Conservation (phyloP, 2,888 invertebrate genomes). For the Erebia epiphron region DNA sequence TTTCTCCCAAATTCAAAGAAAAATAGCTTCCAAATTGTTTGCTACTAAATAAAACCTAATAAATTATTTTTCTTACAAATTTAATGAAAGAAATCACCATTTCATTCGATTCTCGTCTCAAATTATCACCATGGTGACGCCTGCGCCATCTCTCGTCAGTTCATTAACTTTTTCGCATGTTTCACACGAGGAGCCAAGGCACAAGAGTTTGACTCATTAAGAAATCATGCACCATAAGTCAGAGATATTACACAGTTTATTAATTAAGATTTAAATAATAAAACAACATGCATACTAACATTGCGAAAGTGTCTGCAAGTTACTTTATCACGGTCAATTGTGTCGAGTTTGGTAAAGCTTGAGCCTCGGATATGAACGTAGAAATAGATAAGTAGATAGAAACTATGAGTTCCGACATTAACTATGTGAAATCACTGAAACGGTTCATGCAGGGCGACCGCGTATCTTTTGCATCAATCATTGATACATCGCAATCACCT, state of each 20-base stretch:
- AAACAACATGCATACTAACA: no score
- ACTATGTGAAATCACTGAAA: no score
- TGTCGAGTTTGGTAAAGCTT: no score
- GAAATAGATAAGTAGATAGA: no score
- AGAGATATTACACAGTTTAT: neutral
- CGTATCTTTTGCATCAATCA: no score
- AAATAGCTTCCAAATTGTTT: constrained; percentile 9
- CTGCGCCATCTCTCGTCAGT: constrained; percentile 63
- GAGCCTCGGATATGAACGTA: no score
- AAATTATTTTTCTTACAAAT: constrained; percentile 18
- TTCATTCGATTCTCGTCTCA: constrained; percentile 48
- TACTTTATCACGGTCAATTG: no score
- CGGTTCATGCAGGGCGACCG: no score
- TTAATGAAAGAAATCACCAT: constrained; percentile 40
- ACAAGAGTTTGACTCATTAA: constrained; percentile 27
- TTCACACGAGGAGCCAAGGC: constrained; percentile 40
- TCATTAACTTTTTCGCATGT: constrained; percentile 67
- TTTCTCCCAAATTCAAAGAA: neutral
- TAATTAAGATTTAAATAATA: neutral
- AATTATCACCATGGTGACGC: constrained; percentile 65
- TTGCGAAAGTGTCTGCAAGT: no score
- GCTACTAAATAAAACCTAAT: constrained; percentile 16
- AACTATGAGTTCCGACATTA: no score
- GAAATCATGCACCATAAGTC: neutral
- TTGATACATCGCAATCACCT: no score